phyloP scores from a whole-genome alignment of 1,140 invertebrate genomes.

The Bombus balteatus region DNA sequence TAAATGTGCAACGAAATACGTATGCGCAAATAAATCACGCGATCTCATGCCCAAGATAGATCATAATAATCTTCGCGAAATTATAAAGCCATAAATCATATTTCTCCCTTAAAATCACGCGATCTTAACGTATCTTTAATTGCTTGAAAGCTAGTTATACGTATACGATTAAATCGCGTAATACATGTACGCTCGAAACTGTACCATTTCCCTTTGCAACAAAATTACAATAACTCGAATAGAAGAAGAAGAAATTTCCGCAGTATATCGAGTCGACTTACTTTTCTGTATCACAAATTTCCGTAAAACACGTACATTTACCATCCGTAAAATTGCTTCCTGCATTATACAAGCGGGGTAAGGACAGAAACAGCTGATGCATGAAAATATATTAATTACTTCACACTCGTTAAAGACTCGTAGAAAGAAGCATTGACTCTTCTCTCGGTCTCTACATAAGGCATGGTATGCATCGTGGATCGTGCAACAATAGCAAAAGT shows the following conservation, averaged over 20 bases:
- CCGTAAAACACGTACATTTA: background rate
- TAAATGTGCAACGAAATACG: background rate
- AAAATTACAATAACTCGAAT: background rate
- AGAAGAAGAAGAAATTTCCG: background rate
- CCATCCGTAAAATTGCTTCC: background rate
- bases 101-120: background rate
- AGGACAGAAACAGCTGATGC: background rate
- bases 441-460: background rate
- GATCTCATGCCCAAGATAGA: background rate
- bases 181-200: background rate
- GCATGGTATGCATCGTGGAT: background rate
- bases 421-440: background rate
- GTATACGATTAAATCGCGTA: background rate
- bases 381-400: constrained; percentile 25
- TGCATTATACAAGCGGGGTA: background rate
- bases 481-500: background rate
- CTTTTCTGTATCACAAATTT: background rate
- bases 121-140: background rate
- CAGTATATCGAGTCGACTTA: background rate
- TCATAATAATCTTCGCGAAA: background rate
- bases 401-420: background rate
- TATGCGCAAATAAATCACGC: background rate
- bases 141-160: background rate
- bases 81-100: background rate
- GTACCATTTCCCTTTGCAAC: background rate